A percentile compares a stretch with the other conserved stretches of the same genome.
Conservation (phyloP, 2,113 vertebrate genomes). For the Atractosteus spatula region DNA sequence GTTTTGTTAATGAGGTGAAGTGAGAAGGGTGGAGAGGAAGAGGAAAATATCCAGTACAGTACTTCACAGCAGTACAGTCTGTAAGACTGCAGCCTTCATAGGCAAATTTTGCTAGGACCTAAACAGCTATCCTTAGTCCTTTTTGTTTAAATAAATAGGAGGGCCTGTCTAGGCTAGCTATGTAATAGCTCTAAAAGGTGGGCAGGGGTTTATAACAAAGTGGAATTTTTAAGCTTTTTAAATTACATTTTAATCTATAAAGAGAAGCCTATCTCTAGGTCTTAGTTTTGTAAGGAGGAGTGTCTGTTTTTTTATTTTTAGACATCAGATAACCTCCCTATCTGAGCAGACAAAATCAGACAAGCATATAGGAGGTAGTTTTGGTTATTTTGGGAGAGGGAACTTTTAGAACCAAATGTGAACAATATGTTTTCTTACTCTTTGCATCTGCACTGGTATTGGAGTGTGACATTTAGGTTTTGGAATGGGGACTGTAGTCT, state of each 20-base stretch:
- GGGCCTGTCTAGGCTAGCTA: not conserved
- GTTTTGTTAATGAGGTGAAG: conserved; percentile 34
- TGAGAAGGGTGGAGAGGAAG: not conserved
- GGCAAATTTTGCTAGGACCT: not conserved
- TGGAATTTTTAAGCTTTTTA: too few relatives aligned
- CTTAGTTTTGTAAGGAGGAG: too few relatives aligned
- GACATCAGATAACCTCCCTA: conserved; percentile 21
- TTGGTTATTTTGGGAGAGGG: conserved; percentile 22
- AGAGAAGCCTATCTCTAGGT: too few relatives aligned
- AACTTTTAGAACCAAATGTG: conserved; percentile 30
- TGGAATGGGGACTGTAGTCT: conserved; percentile 16
- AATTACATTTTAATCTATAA: too few relatives aligned
- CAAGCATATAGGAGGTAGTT: conserved; percentile 30
- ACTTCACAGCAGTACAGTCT: conserved; percentile 1
- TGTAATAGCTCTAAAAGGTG: not conserved
- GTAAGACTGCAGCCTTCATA: not conserved
- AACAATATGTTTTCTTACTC: conserved; percentile 13
- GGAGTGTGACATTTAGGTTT: conserved; percentile 36
- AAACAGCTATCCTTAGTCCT: conserved; percentile 1
- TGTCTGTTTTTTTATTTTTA: not conserved
- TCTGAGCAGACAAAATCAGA: conserved; percentile 25
- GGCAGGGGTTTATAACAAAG: not conserved
- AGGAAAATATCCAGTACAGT: conserved; percentile 18
- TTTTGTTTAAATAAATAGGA: conserved; percentile 6
- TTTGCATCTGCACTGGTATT: conserved; percentile 7